These are phyloP conservation scores for Odontocerum albicorne DNA, from an alignment of 2,888 invertebrate species.

Conservation along the genomic window DNA sequence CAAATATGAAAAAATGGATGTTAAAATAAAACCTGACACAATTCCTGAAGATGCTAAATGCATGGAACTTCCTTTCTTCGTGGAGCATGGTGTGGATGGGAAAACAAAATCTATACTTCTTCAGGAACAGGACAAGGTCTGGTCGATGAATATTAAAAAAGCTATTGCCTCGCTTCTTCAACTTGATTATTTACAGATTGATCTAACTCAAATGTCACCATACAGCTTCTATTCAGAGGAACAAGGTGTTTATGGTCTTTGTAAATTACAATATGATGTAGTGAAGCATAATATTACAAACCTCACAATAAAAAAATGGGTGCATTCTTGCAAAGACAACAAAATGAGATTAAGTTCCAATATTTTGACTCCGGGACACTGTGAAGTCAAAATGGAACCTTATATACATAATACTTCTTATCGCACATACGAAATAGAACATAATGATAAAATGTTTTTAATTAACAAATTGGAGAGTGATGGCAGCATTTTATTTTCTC, in stretches of 20 bases:
- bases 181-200: constrained; percentile 41
- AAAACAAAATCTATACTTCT: constrained; percentile 42
- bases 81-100: constrained; percentile 37
- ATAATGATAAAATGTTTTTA: constrained; percentile 36
- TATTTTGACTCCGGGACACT: constrained; percentile 38
- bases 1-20: background rate
- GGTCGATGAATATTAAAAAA: constrained; percentile 48
- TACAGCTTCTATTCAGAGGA: constrained; percentile 42
- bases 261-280: constrained; percentile 43
- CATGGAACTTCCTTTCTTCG: constrained; percentile 38
- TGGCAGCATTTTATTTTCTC: constrained; percentile 40
- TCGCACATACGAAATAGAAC: constrained; percentile 38
- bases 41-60: constrained; percentile 38
- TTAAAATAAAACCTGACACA: background rate
- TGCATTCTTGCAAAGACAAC: constrained; percentile 40
- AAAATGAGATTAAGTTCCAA: constrained; percentile 40
- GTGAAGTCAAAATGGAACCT: constrained; percentile 41
- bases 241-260: constrained; percentile 46
- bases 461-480: constrained; percentile 38
- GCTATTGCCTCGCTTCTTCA: constrained; percentile 48
- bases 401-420: constrained; percentile 39
- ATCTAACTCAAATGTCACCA: constrained; percentile 37
- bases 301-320: constrained; percentile 42
- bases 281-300: constrained; percentile 37
- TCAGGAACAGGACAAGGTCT: constrained; percentile 41